phyloP scores from a whole-genome alignment of 2,797 vertebrate species.

The Lagorchestes hirsutus region DNA sequence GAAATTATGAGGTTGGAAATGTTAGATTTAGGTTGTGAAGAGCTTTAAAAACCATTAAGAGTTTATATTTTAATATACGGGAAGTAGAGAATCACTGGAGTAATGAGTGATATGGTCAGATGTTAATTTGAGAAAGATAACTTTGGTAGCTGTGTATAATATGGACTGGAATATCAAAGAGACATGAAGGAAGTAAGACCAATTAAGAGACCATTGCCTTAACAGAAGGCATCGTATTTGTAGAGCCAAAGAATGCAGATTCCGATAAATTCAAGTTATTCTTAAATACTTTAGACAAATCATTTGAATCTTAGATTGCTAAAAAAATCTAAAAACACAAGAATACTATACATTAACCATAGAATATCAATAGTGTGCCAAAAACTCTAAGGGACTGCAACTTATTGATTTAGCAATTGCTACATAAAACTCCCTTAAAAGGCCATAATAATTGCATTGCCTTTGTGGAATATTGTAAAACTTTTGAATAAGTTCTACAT shows the following conservation, averaged over 20 bases:
- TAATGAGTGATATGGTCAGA: not conserved
- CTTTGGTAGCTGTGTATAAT: not conserved
- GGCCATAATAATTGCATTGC: not conserved
- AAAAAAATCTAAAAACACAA: not conserved
- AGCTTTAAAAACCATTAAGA: not conserved
- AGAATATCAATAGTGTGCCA: not conserved
- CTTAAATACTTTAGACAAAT: not conserved
- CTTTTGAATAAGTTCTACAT: not conserved
- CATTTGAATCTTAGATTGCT: not conserved
- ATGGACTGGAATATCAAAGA: not conserved
- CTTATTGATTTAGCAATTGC: not conserved
- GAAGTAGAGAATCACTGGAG: not conserved
- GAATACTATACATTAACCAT: not conserved
- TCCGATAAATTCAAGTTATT: not conserved
- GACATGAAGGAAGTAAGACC: not conserved
- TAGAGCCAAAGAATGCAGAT: not conserved
- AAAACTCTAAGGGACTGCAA: not conserved
- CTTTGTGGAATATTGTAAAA: not conserved
- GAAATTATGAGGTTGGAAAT: not conserved
- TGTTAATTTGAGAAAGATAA: not conserved
- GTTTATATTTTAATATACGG: not conserved
- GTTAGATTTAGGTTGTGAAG: not conserved
- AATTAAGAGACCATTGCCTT: not conserved
- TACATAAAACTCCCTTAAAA: not conserved
- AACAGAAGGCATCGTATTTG: not conserved